Conservation (phyloP, 1,140 invertebrate genomes). For the Vanessa tameamea region DNA sequence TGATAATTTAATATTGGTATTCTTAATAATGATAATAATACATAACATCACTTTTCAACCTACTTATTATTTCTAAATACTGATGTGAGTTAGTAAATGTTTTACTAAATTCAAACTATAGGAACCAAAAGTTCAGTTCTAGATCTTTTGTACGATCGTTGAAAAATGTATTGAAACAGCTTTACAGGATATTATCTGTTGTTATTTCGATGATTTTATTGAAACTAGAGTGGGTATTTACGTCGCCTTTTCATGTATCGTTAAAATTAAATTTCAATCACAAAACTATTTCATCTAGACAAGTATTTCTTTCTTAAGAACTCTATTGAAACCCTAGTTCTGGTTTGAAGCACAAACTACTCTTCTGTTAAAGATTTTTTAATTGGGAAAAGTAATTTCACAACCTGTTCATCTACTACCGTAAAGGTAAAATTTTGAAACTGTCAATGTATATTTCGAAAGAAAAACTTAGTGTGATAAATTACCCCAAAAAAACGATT, state of each 20-base stretch:
- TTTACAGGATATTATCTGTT: neutral
- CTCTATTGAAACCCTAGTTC: too few relatives aligned
- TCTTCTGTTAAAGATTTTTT: too few relatives aligned
- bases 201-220: neutral
- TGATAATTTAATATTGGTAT: conserved; percentile 20
- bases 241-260: neutral
- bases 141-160: conserved; percentile 58
- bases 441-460: neutral
- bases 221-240: neutral
- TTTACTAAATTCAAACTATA: conserved; percentile 71
- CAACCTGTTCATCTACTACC: too few relatives aligned
- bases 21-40: conserved; percentile 24
- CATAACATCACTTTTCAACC: conserved; percentile 32
- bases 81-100: conserved; percentile 41
- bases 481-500: conserved; percentile 20
- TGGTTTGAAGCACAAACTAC: too few relatives aligned
- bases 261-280: neutral
- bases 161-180: neutral
- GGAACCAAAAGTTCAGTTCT: conserved; percentile 75
- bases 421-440: too few relatives aligned
- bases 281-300: neutral
- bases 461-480: neutral
- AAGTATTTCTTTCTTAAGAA: neutral
- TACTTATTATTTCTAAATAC: conserved; percentile 37
- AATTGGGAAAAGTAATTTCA: too few relatives aligned